Evolutionary conservation across 2,113 vertebrate species (phyloP).

Genomic region (Labeo catla): DNA sequence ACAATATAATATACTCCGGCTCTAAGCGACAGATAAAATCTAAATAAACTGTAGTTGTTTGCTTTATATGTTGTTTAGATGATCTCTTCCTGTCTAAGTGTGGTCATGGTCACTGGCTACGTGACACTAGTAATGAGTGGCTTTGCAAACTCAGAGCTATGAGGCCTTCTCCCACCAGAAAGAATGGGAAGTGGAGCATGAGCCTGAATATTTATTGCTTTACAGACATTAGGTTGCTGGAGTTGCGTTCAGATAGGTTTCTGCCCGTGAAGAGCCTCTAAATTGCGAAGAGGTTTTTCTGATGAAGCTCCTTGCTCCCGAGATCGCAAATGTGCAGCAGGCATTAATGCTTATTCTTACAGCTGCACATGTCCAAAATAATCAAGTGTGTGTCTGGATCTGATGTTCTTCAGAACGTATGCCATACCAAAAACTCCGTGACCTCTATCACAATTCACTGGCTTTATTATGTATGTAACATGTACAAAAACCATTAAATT

Average conservation of each 20-base stretch:
- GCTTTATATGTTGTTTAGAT: background rate
- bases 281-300: constrained; percentile 52
- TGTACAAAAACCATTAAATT: background rate
- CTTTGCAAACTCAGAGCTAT: background rate
- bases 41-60: background rate
- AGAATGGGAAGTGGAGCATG: constrained; percentile 50
- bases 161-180: background rate
- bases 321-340: constrained; percentile 38
- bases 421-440: background rate
- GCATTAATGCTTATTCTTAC: constrained; percentile 63
- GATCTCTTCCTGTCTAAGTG: background rate
- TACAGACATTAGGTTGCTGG: constrained; percentile 47
- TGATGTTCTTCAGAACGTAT: constrained; percentile 13
- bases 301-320: constrained; percentile 36
- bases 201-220: constrained; percentile 60
- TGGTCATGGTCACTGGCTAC: background rate
- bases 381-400: constrained; percentile 32
- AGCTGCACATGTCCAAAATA: constrained; percentile 46
- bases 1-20: too few species aligned
- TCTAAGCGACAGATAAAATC: background rate
- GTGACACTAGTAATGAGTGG: background rate
- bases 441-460: constrained; percentile 1
- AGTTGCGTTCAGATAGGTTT: constrained; percentile 42
- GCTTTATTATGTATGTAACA: background rate
- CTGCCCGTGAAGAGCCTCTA: constrained; percentile 19